These are phyloP conservation scores for Sternarchorhynchus goeldii DNA, from an alignment of 2,797 vertebrate species.

Conservation along the genomic window DNA sequence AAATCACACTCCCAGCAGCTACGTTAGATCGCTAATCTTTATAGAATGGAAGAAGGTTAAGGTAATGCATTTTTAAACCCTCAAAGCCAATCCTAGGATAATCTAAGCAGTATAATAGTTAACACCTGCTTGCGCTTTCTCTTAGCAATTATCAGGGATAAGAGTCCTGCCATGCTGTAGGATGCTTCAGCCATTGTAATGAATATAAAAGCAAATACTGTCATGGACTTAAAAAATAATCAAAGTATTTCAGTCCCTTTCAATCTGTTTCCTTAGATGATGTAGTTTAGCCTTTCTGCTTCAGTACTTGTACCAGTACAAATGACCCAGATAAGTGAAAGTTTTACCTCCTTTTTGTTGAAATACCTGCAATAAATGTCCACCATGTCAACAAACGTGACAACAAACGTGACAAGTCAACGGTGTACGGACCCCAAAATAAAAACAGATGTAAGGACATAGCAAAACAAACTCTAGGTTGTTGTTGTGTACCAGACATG, in stretches of 20 bases:
- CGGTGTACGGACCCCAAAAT: background rate
- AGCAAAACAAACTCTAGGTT: background rate
- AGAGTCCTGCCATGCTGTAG: background rate
- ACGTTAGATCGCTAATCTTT: slow-evolving; percentile 35
- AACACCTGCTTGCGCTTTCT: background rate
- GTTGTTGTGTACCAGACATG: too few species aligned
- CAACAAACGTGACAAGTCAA: background rate
- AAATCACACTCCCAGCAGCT: slow-evolving; percentile 9
- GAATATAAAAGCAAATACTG: background rate
- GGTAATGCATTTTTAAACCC: slow-evolving; percentile 15
- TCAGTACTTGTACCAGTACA: too few species aligned
- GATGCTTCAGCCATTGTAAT: background rate
- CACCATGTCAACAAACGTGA: background rate
- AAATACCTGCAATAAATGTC: background rate
- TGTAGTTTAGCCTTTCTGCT: background rate
- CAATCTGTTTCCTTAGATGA: background rate
- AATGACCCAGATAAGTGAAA: too few species aligned
- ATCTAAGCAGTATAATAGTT: slow-evolving; percentile 14
- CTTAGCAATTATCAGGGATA: slow-evolving; percentile 11
- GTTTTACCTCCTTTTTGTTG: too few species aligned
- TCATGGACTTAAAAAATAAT: background rate
- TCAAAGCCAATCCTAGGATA: slow-evolving; percentile 11
- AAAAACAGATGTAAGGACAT: background rate
- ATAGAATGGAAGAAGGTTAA: slow-evolving; percentile 9
- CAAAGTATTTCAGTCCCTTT: background rate